A percentile compares a stretch with the other conserved stretches of the same genome.
phyloP scores from a whole-genome alignment of 2,888 invertebrate genomes.

The Dolomedes plantarius region DNA sequence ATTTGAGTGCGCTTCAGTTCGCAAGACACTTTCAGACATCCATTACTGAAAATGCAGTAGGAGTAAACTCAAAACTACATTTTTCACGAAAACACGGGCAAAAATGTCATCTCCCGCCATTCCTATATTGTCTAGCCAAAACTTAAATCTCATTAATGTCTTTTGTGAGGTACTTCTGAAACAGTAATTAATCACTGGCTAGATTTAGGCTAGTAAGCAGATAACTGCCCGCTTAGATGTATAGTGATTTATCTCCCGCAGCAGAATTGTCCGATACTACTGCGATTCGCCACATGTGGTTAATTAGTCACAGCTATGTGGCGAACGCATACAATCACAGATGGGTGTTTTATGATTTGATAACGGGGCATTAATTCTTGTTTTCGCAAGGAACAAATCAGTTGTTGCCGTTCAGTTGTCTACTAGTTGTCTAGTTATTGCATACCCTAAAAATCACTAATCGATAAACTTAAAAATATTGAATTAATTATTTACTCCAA shows the following conservation, averaged over 20 bases:
- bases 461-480: too few relatives aligned
- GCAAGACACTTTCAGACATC: neutral
- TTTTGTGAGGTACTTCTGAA: conserved; percentile 10
- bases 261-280: conserved; percentile 7
- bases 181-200: neutral
- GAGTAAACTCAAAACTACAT: neutral
- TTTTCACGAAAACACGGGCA: conserved; percentile 1
- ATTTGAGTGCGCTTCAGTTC: too few relatives aligned
- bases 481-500: too few relatives aligned
- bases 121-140: conserved; percentile 1
- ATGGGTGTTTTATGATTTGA: conserved; percentile 18
- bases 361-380: conserved; percentile 12
- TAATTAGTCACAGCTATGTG: conserved; percentile 16
- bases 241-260: conserved; percentile 2
- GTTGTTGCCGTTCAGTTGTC: neutral
- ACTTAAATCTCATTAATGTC: conserved; percentile 18
- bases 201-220: conserved; percentile 16
- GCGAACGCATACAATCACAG: conserved; percentile 9
- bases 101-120: conserved; percentile 3
- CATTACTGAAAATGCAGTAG: neutral
- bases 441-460: too few relatives aligned
- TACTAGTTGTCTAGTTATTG: too few relatives aligned
- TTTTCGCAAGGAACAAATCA: neutral
- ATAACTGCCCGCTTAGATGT: conserved; percentile 18
- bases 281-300: conserved; percentile 14